Conservation (phyloP, 1,140 invertebrate genomes). For the Drosophila carrolli region DNA sequence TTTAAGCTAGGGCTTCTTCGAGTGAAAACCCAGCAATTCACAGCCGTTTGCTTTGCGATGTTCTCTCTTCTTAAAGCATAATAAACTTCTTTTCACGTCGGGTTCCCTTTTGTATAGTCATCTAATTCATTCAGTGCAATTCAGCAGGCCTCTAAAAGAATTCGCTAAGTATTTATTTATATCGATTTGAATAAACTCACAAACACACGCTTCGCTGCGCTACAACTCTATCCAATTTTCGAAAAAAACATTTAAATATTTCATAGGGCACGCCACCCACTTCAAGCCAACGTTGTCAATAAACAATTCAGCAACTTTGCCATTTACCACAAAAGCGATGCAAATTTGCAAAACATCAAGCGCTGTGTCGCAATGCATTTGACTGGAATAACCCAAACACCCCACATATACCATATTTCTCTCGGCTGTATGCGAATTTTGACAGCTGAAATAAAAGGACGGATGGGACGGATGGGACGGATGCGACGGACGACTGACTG, state of each 20-base stretch:
- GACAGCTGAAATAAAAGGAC: conserved; percentile 39
- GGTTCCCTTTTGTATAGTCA: too few relatives aligned
- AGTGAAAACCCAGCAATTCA: background rate
- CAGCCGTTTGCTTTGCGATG: background rate
- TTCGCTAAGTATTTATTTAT: conserved; percentile 4
- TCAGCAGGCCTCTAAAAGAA: background rate
- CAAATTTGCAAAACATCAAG: conserved; percentile 62
- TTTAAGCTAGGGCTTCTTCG: background rate
- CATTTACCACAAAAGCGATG: conserved; percentile 68
- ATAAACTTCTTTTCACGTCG: background rate
- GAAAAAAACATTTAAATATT: conserved; percentile 37
- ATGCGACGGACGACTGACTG: conserved; percentile 7
- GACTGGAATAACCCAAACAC: conserved; percentile 23
- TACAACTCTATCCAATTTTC: conserved; percentile 16
- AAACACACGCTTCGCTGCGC: conserved; percentile 1
- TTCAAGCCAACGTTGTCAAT: conserved; percentile 48
- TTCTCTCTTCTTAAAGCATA: background rate
- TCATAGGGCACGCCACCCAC: conserved; percentile 1
- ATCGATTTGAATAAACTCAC: conserved; percentile 21
- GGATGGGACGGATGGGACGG: conserved; percentile 14
- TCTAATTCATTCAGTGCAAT: background rate
- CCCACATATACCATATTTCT: conserved; percentile 32
- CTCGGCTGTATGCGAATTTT: conserved; percentile 44
- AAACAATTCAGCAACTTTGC: conserved; percentile 55
- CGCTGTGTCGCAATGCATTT: conserved; percentile 51